These are phyloP conservation scores for Salvelinus fontinalis DNA, from an alignment of 2,113 vertebrate species.

Conservation along the genomic window DNA sequence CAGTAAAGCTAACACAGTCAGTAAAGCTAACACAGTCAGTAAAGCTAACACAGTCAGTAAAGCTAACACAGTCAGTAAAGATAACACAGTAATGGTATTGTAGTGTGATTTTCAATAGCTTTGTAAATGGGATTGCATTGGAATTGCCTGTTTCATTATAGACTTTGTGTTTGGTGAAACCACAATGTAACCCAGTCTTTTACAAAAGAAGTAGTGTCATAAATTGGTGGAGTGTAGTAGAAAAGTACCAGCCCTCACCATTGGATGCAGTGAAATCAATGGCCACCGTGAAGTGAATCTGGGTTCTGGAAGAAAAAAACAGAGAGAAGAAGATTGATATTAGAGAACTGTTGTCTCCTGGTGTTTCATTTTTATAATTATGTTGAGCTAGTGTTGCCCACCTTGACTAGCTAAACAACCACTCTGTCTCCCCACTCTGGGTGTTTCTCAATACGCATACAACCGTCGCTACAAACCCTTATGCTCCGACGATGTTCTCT, in stretches of 20 bases:
- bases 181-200: no score
- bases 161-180: no score
- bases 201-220: not conserved
- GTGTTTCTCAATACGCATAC: no score
- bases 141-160: no score
- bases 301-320: constrained; percentile 75
- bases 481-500: no score
- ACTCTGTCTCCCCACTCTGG: not conserved
- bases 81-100: not conserved
- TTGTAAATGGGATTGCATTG: not conserved
- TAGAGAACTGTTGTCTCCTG: constrained; percentile 3
- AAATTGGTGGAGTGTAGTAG: not conserved
- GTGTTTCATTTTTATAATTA: not conserved
- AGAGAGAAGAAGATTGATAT: constrained; percentile 40
- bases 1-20: no score
- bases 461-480: no score
- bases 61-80: no score
- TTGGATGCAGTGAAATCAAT: constrained; percentile 97
- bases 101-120: not conserved
- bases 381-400: not conserved
- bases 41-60: no score
- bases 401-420: not conserved
- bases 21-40: no score
- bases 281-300: constrained; percentile 97
- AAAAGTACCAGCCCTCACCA: constrained; percentile 76